Evolutionary conservation across 1,140 invertebrate species (phyloP), one percentile per base, ranked within the genome.

Genomic region (Zaprionus nigranus): DNA sequence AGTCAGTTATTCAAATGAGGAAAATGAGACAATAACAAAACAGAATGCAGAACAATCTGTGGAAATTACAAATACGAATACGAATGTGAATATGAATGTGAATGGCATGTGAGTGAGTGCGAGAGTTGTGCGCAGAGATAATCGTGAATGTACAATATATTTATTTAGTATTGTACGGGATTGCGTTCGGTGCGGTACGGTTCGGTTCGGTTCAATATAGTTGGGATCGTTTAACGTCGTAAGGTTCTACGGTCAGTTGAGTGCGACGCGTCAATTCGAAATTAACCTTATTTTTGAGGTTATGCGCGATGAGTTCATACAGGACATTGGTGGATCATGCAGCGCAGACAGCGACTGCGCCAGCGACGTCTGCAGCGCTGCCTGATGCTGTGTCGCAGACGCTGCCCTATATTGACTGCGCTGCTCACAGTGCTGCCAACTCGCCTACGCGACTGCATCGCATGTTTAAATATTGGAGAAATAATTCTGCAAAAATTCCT

Each of bases 391-490:
- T 51, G 20, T 20, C 46, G 3, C 46, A 51, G 46, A 13, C 46
- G 46, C 20, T 22, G 20, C 28, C 49, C 15, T 46, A 46, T 7
- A 9, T 9, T 7, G n/a, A 43, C 30, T 3, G 60, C 66, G 11
- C 20, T 60, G 51, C 51, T 72, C 1, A 59, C 62, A 17, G 11
- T 40, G 30, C 68, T 1, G 53, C 64, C 0, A 54, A 83, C 4
- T 88, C 84, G 13, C 85, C 84, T 4, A 87, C 79, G 11, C 36
- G 86, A 0, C 57, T 90, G 17, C 86, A 90, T 53, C 82, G 86
- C 30, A 83, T 92, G 68, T 75, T 92, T 28, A 92, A 92, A 62
- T 92, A 92, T 54, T 92, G 90, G 90, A 84, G 90, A 4, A 92
- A 92, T 62, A 88, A 65, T 54, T 81, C 90, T 13, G 81, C 78